Conservation (phyloP, 2,113 vertebrate species). For the Tichodroma muraria region DNA sequence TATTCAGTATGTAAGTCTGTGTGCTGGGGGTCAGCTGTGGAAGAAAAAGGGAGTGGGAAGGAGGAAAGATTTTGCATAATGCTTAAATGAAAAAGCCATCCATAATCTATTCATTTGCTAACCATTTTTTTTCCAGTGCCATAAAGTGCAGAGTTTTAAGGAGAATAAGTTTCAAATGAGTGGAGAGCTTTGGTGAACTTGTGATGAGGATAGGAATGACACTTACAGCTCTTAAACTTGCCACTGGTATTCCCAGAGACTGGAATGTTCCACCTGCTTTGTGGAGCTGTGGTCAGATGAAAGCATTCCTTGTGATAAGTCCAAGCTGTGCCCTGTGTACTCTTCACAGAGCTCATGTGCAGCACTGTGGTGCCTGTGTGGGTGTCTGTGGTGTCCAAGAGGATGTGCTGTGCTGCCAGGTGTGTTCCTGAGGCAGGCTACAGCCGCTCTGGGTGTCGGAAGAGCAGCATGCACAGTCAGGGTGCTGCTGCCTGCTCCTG, state of each 20-base stretch:
- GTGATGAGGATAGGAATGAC: background rate
- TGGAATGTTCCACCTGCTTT: background rate
- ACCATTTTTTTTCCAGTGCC: background rate
- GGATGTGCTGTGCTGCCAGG: background rate
- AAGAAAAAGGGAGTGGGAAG: background rate
- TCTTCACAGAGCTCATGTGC: background rate
- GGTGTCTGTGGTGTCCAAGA: background rate
- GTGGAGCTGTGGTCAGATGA: background rate
- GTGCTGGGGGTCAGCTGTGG: background rate
- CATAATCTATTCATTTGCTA: background rate
- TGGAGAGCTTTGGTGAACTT: background rate
- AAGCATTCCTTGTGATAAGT: background rate
- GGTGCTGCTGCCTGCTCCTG: background rate
- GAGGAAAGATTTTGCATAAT: background rate
- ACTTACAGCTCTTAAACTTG: background rate
- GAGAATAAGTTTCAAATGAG: background rate
- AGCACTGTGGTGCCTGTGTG: background rate
- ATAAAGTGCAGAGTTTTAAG: background rate
- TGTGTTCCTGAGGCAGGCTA: background rate
- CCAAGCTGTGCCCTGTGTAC: background rate
- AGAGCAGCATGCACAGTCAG: accelerated
- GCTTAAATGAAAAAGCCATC: background rate
- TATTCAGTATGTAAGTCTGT: background rate
- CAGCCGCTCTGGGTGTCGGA: background rate
- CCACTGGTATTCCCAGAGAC: background rate